Conservation (phyloP, 1,140 invertebrate genomes). For the Sinella curviseta region DNA sequence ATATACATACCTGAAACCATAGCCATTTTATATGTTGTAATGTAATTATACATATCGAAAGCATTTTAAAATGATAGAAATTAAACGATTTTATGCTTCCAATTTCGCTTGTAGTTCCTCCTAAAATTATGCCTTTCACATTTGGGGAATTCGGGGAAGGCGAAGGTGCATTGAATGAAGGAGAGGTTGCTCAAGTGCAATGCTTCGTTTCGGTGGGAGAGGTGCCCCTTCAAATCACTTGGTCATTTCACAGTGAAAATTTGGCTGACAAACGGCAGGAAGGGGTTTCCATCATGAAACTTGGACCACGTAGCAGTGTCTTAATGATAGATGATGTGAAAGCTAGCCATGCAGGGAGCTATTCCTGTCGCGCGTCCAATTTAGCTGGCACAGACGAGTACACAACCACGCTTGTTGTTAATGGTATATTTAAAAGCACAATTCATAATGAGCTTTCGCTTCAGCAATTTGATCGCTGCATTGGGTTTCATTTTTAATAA, state of each 20-base stretch:
- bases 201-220: conserved; percentile 69
- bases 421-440: conserved; percentile 38
- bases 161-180: conserved; percentile 61
- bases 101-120: too few relatives aligned
- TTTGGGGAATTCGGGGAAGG: conserved; percentile 59
- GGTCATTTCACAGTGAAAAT: conserved; percentile 63
- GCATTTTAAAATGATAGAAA: too few relatives aligned
- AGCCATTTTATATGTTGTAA: too few relatives aligned
- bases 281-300: conserved; percentile 49
- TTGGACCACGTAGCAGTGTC: conserved; percentile 50
- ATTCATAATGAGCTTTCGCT: not conserved
- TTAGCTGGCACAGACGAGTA: conserved; percentile 28
- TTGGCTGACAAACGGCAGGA: conserved; percentile 52
- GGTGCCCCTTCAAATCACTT: conserved; percentile 64
- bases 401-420: conserved; percentile 27
- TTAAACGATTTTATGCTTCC: not conserved
- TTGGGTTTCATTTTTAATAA: not conserved
- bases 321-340: conserved; percentile 56
- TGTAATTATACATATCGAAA: too few relatives aligned
- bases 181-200: conserved; percentile 62
- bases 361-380: conserved; percentile 59
- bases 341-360: conserved; percentile 63
- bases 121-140: conserved; percentile 63
- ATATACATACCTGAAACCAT: too few relatives aligned
- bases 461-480: not conserved